These are phyloP conservation scores for Propsilocerus akamusi DNA, from an alignment of 1,140 invertebrate species.

Conservation along the genomic window DNA sequence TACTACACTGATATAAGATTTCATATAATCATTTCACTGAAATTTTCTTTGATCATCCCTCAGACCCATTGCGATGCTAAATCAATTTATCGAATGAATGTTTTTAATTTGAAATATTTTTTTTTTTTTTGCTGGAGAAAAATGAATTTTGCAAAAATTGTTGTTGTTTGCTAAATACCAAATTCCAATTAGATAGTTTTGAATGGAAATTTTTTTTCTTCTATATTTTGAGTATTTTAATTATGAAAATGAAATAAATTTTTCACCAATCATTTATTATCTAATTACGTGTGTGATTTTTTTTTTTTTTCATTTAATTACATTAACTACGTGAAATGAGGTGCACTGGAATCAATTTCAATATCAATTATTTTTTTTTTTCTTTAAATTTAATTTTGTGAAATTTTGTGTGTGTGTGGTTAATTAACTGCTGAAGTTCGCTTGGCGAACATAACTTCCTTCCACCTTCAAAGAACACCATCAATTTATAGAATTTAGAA, in stretches of 20 bases:
- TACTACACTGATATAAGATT: neutral
- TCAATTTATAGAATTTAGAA: neutral
- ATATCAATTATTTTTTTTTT: neutral
- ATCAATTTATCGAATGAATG: neutral
- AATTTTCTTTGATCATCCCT: neutral
- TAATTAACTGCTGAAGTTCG: neutral
- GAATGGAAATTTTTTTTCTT: neutral
- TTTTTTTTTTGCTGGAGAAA: neutral
- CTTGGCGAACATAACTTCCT: neutral
- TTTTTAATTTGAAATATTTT: neutral
- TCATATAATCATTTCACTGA: neutral
- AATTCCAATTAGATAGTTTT: neutral
- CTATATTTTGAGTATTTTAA: neutral
- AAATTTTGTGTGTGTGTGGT: neutral
- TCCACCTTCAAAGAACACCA: neutral
- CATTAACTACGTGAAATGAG: conserved; percentile 3
- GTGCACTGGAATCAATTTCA: neutral
- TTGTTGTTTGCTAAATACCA: neutral
- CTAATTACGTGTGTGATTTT: neutral
- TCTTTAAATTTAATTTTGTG: neutral
- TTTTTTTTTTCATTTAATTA: neutral
- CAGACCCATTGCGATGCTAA: neutral
- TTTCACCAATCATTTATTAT: neutral
- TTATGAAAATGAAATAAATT: neutral
- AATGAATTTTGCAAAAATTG: neutral